phyloP scores from a whole-genome alignment of 2,797 vertebrate genomes.

The Muscicapa striata region DNA sequence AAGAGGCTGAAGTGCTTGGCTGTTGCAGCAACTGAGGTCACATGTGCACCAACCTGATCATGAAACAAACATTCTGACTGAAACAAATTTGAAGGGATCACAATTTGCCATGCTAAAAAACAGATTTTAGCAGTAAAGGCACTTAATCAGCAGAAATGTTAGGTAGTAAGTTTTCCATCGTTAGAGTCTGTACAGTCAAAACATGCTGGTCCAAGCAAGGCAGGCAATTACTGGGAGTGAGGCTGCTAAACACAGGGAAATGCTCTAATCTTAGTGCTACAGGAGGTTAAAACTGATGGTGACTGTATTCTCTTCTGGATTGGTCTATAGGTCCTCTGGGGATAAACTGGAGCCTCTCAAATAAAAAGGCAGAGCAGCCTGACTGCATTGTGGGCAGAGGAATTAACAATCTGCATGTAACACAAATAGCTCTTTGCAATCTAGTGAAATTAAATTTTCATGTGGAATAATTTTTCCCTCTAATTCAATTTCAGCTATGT shows the following conservation, averaged over 20 bases:
- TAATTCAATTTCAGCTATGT: neutral
- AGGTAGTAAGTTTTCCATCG: neutral
- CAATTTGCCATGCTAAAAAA: neutral
- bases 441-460: neutral
- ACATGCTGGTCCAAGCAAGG: neutral
- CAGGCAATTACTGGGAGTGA: neutral
- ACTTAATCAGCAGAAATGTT: neutral
- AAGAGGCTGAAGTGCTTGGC: neutral
- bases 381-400: neutral
- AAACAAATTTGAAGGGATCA: neutral
- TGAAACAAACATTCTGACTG: neutral
- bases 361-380: neutral
- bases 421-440: neutral
- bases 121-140: neutral
- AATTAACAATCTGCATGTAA: neutral
- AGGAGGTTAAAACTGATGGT: neutral
- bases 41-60: accelerated
- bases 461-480: neutral
- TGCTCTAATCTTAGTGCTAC: neutral
- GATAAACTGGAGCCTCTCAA: neutral
- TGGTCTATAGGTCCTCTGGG: neutral
- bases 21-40: neutral
- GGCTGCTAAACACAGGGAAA: neutral
- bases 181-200: neutral
- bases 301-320: neutral